Percentiles rank a stretch among this genome's conserved stretches.
Evolutionary conservation across 2,888 invertebrate species (phyloP).

Genomic region (Sinopyrophorus schimmeli): DNA sequence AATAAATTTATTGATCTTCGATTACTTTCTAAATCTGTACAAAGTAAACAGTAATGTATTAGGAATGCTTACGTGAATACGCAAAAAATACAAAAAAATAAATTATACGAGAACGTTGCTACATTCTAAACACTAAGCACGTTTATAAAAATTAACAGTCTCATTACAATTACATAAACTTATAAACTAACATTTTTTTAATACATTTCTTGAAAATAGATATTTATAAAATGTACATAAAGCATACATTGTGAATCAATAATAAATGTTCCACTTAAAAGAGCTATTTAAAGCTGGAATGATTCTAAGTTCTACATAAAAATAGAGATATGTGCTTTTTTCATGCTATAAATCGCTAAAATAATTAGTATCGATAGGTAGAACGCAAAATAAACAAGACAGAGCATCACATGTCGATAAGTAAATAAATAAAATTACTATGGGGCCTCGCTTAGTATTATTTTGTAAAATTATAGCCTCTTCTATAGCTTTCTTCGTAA

Average conservation of each 20-base stretch:
- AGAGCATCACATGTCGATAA: not conserved
- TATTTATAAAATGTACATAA: not conserved
- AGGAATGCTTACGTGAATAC: conserved; percentile 20
- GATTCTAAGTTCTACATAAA: too few species aligned
- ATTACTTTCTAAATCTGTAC: conserved; percentile 13
- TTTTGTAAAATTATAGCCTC: too few species aligned
- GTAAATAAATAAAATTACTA: too few species aligned
- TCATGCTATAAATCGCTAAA: conserved; percentile 11
- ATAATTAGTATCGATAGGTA: too few species aligned
- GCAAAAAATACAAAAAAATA: conserved; percentile 9
- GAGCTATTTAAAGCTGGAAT: too few species aligned
- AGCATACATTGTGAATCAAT: conserved; percentile 7
- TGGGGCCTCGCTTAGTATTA: too few species aligned
- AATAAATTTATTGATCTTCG: conserved; percentile 21
- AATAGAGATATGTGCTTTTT: conserved; percentile 3
- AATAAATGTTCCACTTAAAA: too few species aligned
- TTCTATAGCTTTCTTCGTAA: too few species aligned
- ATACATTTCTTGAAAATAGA: not conserved
- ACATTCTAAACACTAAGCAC: conserved; percentile 7
- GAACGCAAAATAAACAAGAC: not conserved
- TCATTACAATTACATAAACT: conserved; percentile 13
- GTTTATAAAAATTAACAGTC: conserved; percentile 16
- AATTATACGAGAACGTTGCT: conserved; percentile 8
- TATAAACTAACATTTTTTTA: conserved; percentile 13
- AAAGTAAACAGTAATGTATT: conserved; percentile 8